Conservation (phyloP, 1,140 invertebrate genomes). For the Drosophila takahashii region DNA sequence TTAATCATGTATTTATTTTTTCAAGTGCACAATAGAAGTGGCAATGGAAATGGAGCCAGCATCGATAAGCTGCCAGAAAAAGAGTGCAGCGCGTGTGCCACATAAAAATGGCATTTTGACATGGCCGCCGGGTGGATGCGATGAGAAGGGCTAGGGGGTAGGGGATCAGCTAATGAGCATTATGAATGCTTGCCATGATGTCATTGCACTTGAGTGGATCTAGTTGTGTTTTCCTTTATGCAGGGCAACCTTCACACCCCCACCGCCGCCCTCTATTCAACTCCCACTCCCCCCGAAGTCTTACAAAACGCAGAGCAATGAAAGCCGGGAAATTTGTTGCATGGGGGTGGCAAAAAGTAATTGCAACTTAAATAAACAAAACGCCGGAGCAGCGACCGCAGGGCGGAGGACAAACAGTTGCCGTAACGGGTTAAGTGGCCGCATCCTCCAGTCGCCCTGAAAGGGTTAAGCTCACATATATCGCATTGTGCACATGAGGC, state of each 20-base stretch:
- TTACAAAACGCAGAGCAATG: constrained; percentile 42
- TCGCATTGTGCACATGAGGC: constrained; percentile 15
- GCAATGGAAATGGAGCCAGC: constrained; percentile 21
- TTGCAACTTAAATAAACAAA: constrained; percentile 78
- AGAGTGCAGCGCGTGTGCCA: constrained; percentile 51
- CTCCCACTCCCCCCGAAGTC: constrained; percentile 9
- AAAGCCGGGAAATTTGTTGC: constrained; percentile 49
- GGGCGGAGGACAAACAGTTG: constrained; percentile 54
- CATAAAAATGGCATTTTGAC: constrained; percentile 68
- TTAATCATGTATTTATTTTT: constrained; percentile 1
- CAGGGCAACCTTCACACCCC: constrained; percentile 31
- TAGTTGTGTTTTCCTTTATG: constrained; percentile 32
- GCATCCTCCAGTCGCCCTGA: constrained; percentile 51
- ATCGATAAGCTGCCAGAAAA: constrained; percentile 68
- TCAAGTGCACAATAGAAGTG: constrained; percentile 1
- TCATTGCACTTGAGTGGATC: constrained; percentile 67
- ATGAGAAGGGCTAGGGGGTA: constrained; percentile 3
- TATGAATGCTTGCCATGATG: constrained; percentile 68
- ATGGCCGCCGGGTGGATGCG: constrained; percentile 46
- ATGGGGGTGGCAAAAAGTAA: constrained; percentile 67
- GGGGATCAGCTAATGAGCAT: constrained; percentile 54
- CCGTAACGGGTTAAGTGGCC: constrained; percentile 58
- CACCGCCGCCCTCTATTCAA: neutral
- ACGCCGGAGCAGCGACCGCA: constrained; percentile 48
- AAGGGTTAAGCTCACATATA: constrained; percentile 37